phyloP scores from a whole-genome alignment of 2,888 invertebrate species.

The Onthophagus sagittarius region DNA sequence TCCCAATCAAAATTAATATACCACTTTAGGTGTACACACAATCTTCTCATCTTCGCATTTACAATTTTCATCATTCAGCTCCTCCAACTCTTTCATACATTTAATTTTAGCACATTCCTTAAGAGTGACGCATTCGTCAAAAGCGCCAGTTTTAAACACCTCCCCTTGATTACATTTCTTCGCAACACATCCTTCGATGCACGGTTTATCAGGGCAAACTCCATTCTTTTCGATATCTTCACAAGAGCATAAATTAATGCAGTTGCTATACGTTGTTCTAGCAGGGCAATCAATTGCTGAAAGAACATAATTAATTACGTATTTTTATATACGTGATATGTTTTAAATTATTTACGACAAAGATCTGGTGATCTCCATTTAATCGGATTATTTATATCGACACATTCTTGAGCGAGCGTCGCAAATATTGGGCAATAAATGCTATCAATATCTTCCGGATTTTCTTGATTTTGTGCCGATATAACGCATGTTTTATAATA shows the following conservation, averaged over 20 bases:
- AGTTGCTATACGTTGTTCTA: neutral
- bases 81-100: neutral
- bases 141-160: neutral
- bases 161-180: neutral
- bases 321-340: neutral
- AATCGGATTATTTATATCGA: neutral
- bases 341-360: neutral
- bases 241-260: neutral
- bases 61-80: neutral
- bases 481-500: neutral
- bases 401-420: neutral
- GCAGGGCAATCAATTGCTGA: neutral
- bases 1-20: neutral
- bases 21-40: neutral
- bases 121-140: neutral
- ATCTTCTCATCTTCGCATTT: neutral
- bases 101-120: neutral
- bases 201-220: neutral
- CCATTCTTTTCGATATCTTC: neutral
- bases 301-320: neutral
- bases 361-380: neutral
- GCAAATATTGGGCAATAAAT: neutral
- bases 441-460: neutral
- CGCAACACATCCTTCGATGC: neutral
- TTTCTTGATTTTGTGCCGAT: neutral